Conservation (phyloP, 2,888 invertebrate genomes). For the Xanthorhoe designata region DNA sequence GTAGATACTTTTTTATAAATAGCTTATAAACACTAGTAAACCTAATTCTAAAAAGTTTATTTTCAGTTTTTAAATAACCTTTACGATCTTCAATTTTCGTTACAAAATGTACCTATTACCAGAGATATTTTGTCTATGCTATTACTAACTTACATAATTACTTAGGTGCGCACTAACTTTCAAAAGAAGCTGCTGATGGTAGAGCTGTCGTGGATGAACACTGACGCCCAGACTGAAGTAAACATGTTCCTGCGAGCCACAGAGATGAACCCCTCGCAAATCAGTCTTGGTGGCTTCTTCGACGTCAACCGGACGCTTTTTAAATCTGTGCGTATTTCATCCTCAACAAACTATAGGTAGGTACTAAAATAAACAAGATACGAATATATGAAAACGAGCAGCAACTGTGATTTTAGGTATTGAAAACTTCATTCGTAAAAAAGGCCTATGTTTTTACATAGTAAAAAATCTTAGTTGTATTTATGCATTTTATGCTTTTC, state of each 20-base stretch:
- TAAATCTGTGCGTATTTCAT: slow-evolving; percentile 86
- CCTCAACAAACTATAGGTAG: not conserved
- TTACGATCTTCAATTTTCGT: no score
- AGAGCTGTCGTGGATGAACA: slow-evolving; percentile 91
- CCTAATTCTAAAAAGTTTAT: no score
- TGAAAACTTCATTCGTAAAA: not conserved
- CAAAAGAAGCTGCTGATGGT: slow-evolving; percentile 91
- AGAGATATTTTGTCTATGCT: no score
- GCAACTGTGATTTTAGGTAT: no score
- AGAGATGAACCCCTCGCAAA: slow-evolving; percentile 91
- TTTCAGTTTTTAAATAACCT: no score
- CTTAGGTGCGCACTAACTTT: slow-evolving; percentile 88
- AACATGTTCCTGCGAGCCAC: slow-evolving; percentile 91
- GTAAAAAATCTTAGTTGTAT: not conserved
- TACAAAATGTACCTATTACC: no score
- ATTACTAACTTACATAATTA: slow-evolving; percentile 48
- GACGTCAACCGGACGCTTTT: slow-evolving; percentile 90
- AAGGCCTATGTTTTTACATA: not conserved
- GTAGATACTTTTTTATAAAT: no score
- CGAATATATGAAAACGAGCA: no score
- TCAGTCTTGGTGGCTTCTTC: slow-evolving; percentile 90
- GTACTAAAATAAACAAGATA: no score
- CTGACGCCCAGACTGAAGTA: slow-evolving; percentile 90
- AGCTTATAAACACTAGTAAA: no score
- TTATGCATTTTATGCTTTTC: no score